Conservation (phyloP, 2,888 invertebrate species). For the Stramonita haemastoma region DNA sequence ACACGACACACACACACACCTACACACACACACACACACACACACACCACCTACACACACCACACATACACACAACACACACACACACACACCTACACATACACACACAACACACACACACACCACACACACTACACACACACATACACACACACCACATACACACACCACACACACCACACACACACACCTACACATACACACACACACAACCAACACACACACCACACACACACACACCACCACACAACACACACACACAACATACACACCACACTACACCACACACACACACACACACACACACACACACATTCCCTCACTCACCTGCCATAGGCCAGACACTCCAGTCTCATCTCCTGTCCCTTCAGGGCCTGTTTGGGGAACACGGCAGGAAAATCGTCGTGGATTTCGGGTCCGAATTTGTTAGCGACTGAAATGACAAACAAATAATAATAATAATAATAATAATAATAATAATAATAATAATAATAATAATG, state of each 20-base stretch:
- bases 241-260: too few relatives aligned
- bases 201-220: too few relatives aligned
- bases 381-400: slow-evolving; percentile 96
- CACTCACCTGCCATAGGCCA: slow-evolving; percentile 93
- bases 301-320: neutral
- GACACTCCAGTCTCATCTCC: slow-evolving; percentile 93
- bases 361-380: slow-evolving; percentile 93
- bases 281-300: too few relatives aligned
- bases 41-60: too few relatives aligned
- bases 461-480: too few relatives aligned
- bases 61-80: neutral
- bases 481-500: too few relatives aligned
- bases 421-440: slow-evolving; percentile 55
- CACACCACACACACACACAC: neutral
- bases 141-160: slow-evolving; percentile 4
- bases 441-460: slow-evolving; percentile 81
- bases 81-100: neutral
- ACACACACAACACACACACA: neutral
- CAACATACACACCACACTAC: too few relatives aligned
- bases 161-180: too few relatives aligned
- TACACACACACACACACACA: slow-evolving; percentile 4
- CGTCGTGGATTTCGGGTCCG: slow-evolving; percentile 82
- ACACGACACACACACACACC: neutral
- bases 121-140: too few relatives aligned
- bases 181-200: too few relatives aligned